Base-by-base conservation (phyloP, 2,113 vertebrate genomes). In the Climacteris rufus region DNA sequence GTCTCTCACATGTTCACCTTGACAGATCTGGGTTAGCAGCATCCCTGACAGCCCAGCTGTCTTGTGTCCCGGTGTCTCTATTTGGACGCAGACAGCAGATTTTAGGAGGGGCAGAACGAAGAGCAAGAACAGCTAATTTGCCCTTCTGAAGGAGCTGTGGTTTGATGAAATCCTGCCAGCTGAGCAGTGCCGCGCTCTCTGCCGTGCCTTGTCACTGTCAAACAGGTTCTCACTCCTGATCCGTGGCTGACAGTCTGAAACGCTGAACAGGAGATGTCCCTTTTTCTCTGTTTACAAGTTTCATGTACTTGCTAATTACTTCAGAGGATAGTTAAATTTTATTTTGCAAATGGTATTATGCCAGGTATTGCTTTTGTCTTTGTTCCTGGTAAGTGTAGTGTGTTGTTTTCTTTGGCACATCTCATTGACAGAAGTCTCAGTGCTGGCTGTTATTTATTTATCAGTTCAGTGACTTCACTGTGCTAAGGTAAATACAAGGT, bases 1-100 rank as follows among this genome's bases (percentile, higher is more conserved):
- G 89, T 64, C 89, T 97, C 89, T 95, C 93, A 77, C 68, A 40
- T 44, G 61, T 78, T 94, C 84, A 86, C 87, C 93, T 94, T 91
- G 96, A 95, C 93, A 94, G 90, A 91, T 94, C 79, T 84, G 20
- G 92, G 89, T 68, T 97, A 94, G 82, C 74, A 84, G 89, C 65
- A 78, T 65, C 86, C 89, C 77, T 71, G 85, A 80, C 93, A 95
- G 93, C 89, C 76, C 87, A 92, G 92, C 94, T 96, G 94, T 81
- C 90, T 95, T 5, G 49, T 7, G 47, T 93, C 87, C 82, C 47
- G 1, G 4, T 28, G 89, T 93, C 65, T 96, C 90, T 50, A 64
- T 93, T 93, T 90, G 88, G 92, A 64, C 11, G 2, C 79, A 94
- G 89, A 88, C 71, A 74, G 65, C 52, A 24, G 89, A 84, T 56